These are phyloP conservation scores for Saiga tatarica DNA, from an alignment of 2,113 vertebrate genomes.

Conservation along the genomic window DNA sequence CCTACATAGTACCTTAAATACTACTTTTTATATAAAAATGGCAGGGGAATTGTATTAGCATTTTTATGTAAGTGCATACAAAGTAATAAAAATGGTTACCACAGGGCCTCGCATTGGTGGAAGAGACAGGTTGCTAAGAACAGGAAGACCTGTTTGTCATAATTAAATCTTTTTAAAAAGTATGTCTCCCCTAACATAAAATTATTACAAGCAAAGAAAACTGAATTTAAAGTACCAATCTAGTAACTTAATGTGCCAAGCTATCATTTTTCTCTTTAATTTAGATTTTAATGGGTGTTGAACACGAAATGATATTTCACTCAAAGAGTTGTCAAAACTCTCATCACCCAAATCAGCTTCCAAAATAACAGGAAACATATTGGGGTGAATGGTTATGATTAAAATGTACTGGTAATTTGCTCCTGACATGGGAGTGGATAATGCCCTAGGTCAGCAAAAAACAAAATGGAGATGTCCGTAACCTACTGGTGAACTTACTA, in stretches of 20 bases:
- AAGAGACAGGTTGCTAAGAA: background rate
- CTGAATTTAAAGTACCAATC: background rate
- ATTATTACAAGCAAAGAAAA: slow-evolving; percentile 1
- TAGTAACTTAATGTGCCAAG: background rate
- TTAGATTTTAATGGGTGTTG: slow-evolving; percentile 39
- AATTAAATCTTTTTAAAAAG: background rate
- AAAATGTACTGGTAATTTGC: slow-evolving; percentile 64
- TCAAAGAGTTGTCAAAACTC: slow-evolving; percentile 36
- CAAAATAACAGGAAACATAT: slow-evolving; percentile 41
- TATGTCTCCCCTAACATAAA: background rate
- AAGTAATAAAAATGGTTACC: background rate
- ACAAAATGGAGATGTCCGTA: background rate
- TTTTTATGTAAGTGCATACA: background rate
- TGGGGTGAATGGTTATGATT: slow-evolving; percentile 26
- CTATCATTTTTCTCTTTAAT: slow-evolving; percentile 26
- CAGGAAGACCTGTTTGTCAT: background rate
- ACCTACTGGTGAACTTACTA: background rate
- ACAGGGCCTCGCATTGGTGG: background rate
- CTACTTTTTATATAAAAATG: background rate
- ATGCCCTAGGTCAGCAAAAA: slow-evolving; percentile 61
- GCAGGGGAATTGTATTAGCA: background rate
- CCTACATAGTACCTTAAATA: background rate
- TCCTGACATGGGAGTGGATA: background rate
- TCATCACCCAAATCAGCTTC: slow-evolving; percentile 45
- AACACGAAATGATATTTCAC: slow-evolving; percentile 34